Base-by-base conservation (phyloP, 1,140 invertebrate species). In the Drosophila sturtevanti region DNA sequence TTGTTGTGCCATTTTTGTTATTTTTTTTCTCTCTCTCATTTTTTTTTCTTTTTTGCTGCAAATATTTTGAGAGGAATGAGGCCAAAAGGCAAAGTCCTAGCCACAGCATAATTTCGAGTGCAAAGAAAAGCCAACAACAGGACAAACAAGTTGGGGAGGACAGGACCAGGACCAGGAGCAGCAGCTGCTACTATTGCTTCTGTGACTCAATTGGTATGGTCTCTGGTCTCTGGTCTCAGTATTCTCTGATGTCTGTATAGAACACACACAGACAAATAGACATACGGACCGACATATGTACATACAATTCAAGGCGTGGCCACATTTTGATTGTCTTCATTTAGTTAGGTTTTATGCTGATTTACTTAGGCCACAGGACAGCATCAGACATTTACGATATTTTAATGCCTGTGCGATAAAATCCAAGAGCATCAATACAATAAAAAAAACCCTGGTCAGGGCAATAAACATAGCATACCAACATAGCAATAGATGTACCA, bases 271-370 rank as follows among this genome's bases (percentile, higher is more conserved):
- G 37, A 37, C 51, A 44, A 24, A n/a, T 11, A 38, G 18, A 34
- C 48, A 18, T 60, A 69, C 67, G 48, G 75, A 63, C 54, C 68
- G 55, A 48, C 41, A 75, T 73, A 69, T 75, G 60, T 67, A 79
- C 78, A 71, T 75, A 80, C 79, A 89, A 77, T 84, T 65, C 44
- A n/a, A 61, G 72, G 76, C 76, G 68, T 72, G 72, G 76, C 58
- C 77, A 66, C 84, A 77, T 81, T 87, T 87, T 89, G 84, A 89
- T 89, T 89, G 85, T 89, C 84, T 89, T 89, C 84, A 89, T 89
- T 89, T 84, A 84, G 84, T 80, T 89, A 78, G 81, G 85, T 89
- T 89, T 89, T 89, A 89, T 89, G 85, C 73, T 89, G 84, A 89
- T 89, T 89, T 89, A 89, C 84, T 89, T 89, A 89, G 84, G 79